These are phyloP conservation scores for Rhizoglyphus robini DNA, from an alignment of 1,140 invertebrate species.

Conservation along the genomic window DNA sequence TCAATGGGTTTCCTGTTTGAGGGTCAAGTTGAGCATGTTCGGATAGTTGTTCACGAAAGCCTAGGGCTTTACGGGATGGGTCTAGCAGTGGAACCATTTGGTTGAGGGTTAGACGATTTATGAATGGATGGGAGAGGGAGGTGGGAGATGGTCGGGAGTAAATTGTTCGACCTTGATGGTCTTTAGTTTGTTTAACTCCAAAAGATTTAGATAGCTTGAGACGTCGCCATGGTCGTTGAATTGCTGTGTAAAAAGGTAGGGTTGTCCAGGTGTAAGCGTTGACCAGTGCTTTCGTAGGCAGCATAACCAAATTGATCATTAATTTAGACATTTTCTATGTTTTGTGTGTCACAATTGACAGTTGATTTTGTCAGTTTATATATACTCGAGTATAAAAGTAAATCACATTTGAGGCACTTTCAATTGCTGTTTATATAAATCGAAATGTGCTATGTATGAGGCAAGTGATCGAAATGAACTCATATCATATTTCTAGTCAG, in stretches of 20 bases:
- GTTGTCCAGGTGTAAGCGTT: slow-evolving; percentile 69
- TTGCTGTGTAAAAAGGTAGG: slow-evolving; percentile 69
- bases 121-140: slow-evolving; percentile 57
- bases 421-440: too few relatives aligned
- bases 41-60: slow-evolving; percentile 72
- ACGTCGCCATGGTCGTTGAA: slow-evolving; percentile 68
- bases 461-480: too few relatives aligned
- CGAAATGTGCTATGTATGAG: too few relatives aligned
- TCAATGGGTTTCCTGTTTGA: slow-evolving; percentile 37
- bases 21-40: slow-evolving; percentile 80
- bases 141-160: background rate
- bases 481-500: too few relatives aligned
- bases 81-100: slow-evolving; percentile 46
- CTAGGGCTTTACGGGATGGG: slow-evolving; percentile 58
- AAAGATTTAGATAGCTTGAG: slow-evolving; percentile 19
- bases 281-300: slow-evolving; percentile 31
- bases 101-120: slow-evolving; percentile 68
- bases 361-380: too few relatives aligned
- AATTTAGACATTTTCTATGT: slow-evolving; percentile 14
- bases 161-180: slow-evolving; percentile 1
- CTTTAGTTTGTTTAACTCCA: background rate
- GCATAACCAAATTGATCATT: background rate
- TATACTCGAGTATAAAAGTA: too few relatives aligned
- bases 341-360: too few relatives aligned
- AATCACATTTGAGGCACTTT: too few relatives aligned